Conservation (phyloP, 2,888 invertebrate species). For the Himalopsyche anomala region DNA sequence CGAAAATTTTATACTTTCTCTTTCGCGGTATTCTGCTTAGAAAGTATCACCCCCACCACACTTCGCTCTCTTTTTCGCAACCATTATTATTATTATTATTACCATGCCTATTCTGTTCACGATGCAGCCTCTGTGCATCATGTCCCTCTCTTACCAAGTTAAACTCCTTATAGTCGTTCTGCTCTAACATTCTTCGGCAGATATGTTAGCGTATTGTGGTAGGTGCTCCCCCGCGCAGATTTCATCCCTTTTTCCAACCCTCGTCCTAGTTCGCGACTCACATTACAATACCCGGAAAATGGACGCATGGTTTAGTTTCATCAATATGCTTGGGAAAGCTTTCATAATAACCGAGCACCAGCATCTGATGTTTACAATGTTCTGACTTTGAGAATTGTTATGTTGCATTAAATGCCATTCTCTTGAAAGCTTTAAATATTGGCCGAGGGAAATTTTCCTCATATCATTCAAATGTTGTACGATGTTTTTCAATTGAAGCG, state of each 20-base stretch:
- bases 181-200: constrained; percentile 28
- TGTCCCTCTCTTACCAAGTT: constrained; percentile 5
- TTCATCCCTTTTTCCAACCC: background rate
- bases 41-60: constrained; percentile 34
- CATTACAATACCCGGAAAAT: constrained; percentile 52
- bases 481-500: too few relatives aligned
- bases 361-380: background rate
- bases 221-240: background rate
- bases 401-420: background rate
- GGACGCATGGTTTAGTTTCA: constrained; percentile 51
- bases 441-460: too few relatives aligned
- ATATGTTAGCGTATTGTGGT: constrained; percentile 39
- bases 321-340: constrained; percentile 50
- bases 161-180: background rate
- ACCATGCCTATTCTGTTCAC: constrained; percentile 38
- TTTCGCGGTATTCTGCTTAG: constrained; percentile 28
- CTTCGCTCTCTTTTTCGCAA: constrained; percentile 34
- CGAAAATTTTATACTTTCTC: constrained; percentile 28
- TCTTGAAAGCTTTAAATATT: background rate
- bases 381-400: background rate
- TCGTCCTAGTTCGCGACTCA: constrained; percentile 32
- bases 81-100: constrained; percentile 39
- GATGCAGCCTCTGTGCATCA: constrained; percentile 13
- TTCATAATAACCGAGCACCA: constrained; percentile 32
- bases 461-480: too few relatives aligned